phyloP scores from a whole-genome alignment of 2,113 vertebrate genomes.

The Melozone crissalis region DNA sequence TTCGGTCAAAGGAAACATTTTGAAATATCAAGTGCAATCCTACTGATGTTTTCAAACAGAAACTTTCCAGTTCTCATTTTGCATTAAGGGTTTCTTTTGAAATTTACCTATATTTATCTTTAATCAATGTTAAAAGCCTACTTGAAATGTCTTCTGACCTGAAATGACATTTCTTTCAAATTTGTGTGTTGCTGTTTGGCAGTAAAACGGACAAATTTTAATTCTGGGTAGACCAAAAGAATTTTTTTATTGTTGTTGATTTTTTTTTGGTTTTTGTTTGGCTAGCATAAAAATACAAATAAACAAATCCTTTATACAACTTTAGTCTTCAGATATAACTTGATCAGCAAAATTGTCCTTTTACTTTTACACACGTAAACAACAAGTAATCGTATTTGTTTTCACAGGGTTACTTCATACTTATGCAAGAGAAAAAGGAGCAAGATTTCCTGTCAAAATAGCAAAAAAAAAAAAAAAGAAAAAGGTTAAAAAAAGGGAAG shows the following conservation, averaged over 20 bases:
- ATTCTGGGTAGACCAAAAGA: slow-evolving; percentile 20
- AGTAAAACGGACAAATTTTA: slow-evolving; percentile 33
- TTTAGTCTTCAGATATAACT: not conserved
- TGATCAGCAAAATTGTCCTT: not conserved
- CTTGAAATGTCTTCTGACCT: slow-evolving; percentile 9
- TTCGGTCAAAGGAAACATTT: not conserved
- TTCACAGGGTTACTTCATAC: slow-evolving; percentile 25
- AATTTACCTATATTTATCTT: not conserved
- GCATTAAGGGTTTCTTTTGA: not conserved
- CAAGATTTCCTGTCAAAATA: slow-evolving; percentile 48
- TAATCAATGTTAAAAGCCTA: not conserved
- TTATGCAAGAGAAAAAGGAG: slow-evolving; percentile 42
- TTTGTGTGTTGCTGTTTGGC: not conserved
- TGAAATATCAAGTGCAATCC: not conserved
- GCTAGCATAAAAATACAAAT: not conserved
- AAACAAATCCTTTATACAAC: not conserved
- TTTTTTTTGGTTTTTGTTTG: not conserved
- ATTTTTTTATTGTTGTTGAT: not conserved
- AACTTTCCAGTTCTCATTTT: not conserved
- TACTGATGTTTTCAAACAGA: not conserved
- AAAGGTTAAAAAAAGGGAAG: not conserved
- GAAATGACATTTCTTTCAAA: slow-evolving; percentile 28
- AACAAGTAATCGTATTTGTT: not conserved
- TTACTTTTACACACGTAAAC: not conserved
- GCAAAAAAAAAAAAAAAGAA: slow-evolving; percentile 15